Base-by-base conservation (phyloP, 1,140 invertebrate genomes). In the Ceratitis capitata region DNA sequence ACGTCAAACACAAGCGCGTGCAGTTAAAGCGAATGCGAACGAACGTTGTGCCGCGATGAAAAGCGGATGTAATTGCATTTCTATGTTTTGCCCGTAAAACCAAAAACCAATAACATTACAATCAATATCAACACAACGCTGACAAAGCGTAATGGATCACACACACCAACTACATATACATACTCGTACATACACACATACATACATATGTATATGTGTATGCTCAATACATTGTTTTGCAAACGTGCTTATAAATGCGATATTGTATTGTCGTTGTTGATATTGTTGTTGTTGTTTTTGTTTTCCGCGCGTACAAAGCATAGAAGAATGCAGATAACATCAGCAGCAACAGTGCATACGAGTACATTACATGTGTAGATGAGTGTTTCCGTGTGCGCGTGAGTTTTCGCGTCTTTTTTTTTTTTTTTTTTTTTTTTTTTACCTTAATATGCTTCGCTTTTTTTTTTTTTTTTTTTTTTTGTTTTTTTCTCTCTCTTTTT, bases 91-190 rank as follows among this genome's bases (percentile, higher is more conserved):
- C 69, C 39, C 12, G 69, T 19, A 45, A 78, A 78, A 29, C 35
- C 69, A 19, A 78, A 78, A 78, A 78, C 69, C 69, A 78, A 78
- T 42, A 78, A 47, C 69, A 78, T 78, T 78, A 78, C 69, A 42
- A 78, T 42, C 69, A 78, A 78, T 45, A 78, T 39, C 39, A 78
- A 26, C 69, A 78, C 7, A 29, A 23, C 64, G 35, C 32, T 74
- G 64, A 74, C 35, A 74, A 23, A 74, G 64, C 64, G 7, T 7
- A 4, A 9, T 10, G 19, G 12, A 16, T 26, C 14, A 9, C 56
- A 58, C 29, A 32, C 58, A 32, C 23, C 1, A 35, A 29, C 9
- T 4, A n/a, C 69, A 23, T 23, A 78, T 10, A 6, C 23, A n/a
- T n/a, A 35, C 61, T 61, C 56, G 7, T 3, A 35, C 51, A 56